Evolutionary conservation across 2,888 invertebrate genomes (phyloP), one percentile per base, ranked within the genome.

Genomic region (Megamerina dolium): DNA sequence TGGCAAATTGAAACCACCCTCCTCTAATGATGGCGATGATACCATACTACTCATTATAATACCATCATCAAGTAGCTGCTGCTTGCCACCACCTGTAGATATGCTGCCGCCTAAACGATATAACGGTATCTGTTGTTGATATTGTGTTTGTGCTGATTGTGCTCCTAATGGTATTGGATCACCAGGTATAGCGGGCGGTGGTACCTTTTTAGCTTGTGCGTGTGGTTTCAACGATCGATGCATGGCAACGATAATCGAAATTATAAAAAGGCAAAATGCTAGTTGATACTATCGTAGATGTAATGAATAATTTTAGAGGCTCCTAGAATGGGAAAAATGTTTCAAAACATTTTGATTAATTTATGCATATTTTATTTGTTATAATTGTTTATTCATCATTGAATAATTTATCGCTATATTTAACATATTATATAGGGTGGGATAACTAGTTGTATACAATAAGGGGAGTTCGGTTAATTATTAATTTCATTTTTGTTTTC

Each of bases 151-250:
- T n/a, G n/a, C n/a, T n/a, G n/a, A n/a, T n/a, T n/a, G n/a, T n/a
- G n/a, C n/a, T n/a, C n/a, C n/a, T n/a, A n/a, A n/a, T 43, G 57
- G 53, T 41, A 54, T 50, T 72, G 86, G 86, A 46, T 88, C 81
- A 31, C 89, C 63, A 37, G 89, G 88, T 55, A 89, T 85, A 41
- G 88, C 87, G 33, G 89, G 89, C 60, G 91, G 91, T 59, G 90
- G 85, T 67, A 91, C 90, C 75, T 89, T 88, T 75, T 91, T 91
- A 65, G 85, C 87, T 75, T 88, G 88, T 70, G 85, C 82, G 72
- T 84, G 82, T 74, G 82, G 79, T 76, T 83, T 83, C 65, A 81
- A 81, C 63, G 87, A 83, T 76, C 89, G 86, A 85, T 89, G 87
- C 70, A 89, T 89, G 79, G 87, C 88, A 87, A 79, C 41, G 78